Evolutionary conservation across 2,888 invertebrate species (phyloP), one percentile per base, ranked within the genome.

Genomic region (Scaptomyza flava): DNA sequence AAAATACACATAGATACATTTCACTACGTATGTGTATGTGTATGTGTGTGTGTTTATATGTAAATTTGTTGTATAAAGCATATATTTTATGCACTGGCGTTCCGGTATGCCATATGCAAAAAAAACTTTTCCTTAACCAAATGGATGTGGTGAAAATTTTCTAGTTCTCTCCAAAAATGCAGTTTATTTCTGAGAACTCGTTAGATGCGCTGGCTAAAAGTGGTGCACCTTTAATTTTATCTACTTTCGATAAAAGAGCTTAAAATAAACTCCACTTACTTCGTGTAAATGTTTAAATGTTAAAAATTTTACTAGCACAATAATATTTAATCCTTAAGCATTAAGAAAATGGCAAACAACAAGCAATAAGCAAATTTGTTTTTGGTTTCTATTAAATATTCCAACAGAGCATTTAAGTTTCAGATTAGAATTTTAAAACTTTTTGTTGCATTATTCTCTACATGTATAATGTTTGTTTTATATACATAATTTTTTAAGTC

Each of bases 1-100:
- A 59, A 75, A 58, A 53, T 61, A 72, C 51, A 58, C 53, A 58
- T 41, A 57, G 53, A 58, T 68, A 36, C 23, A 8, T 50, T 14
- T 14, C 36, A 17, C 4, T 53, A 8, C 56, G 9, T 56, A 23
- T 20, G 31, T 45, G 30, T 54, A n/a, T 46, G n/a, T n/a, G n/a
- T n/a, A n/a, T n/a, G 30, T 20, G 46, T 51, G 52, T 36, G 42
- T 56, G 41, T 42, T 56, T 65, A 42, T 72, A 85, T 81, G 85
- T 68, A 85, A 81, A 85, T 82, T 85, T 81, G 62, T 71, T 67
- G 61, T 62, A 71, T 72, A 82, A 81, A 74, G 70, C 69, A 82
- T 83, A 81, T 79, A 83, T 82, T 85, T 82, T 82, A 82, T 82
- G 81, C 81, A 82, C 82, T 86, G 83, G 74, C 83, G 77, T 85